phyloP scores from a whole-genome alignment of 2,888 invertebrate species.

The Podabrus alpinus region DNA sequence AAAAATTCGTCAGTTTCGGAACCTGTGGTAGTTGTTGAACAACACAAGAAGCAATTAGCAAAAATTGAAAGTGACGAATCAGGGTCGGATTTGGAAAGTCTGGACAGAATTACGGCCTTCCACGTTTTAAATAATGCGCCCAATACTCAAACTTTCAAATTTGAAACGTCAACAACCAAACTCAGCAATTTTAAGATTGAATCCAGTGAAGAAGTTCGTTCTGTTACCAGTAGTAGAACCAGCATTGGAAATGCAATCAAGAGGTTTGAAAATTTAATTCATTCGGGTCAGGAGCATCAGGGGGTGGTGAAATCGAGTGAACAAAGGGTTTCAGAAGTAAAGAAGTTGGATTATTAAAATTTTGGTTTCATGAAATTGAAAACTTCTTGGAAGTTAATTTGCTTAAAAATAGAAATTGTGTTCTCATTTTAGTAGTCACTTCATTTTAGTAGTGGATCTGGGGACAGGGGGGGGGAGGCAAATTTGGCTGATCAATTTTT shows the following conservation, averaged over 20 bases:
- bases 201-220: not conserved
- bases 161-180: not conserved
- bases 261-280: slow-evolving; percentile 17
- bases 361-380: not conserved
- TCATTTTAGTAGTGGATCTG: not conserved
- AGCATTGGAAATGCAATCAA: slow-evolving; percentile 7
- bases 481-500: too few species aligned
- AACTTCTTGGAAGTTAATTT: not conserved
- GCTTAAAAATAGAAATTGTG: not conserved
- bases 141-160: not conserved
- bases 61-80: not conserved
- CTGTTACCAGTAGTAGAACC: not conserved
- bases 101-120: slow-evolving; percentile 42
- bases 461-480: not conserved
- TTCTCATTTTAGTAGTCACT: not conserved
- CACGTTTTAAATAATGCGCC: slow-evolving; percentile 36
- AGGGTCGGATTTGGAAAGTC: slow-evolving; percentile 31
- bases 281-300: slow-evolving; percentile 5
- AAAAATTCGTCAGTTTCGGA: not conserved
- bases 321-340: not conserved
- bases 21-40: not conserved
- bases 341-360: not conserved
- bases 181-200: not conserved
- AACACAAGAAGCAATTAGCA: not conserved
- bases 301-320: not conserved